Evolutionary conservation across 64 coral and sea anemone species (phyloP), one percentile per base, ranked within the genome.

Genomic region (Pocillopora damicornis): DNA sequence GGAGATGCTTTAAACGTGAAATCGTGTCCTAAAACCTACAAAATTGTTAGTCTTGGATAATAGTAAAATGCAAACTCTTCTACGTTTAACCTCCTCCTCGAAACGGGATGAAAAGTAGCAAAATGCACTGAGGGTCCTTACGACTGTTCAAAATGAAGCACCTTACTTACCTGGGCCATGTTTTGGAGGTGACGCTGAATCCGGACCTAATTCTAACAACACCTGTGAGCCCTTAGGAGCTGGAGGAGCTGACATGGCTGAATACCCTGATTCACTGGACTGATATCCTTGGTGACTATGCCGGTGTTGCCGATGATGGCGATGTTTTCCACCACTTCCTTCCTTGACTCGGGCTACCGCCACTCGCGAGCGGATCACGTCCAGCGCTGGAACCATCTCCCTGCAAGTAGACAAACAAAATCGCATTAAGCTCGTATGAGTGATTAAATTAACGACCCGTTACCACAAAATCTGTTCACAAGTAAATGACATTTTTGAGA

Each of bases 321-420:
- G 90, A 65, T 87, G 90, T 36, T 87, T 77, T 68, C 77, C 86
- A 5, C 87, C 59, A 10, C 36, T 86, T 12, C 89, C 94, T 34
- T 95, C 89, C 63, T 91, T 90, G 30, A 92, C 94, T 80, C 90
- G 74, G 5, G 94, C 89, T 16, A 95, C 87, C 15, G 94, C 90
- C 7, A 95, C 90, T 13, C 94, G 87, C 0, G 94, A 90, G 68
- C 89, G 90, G 68, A 95, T 95, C 10, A 95, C 90, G 25, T 95
- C 94, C 5, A 95, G 76, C 11, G 94, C 94, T 64, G 94, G 94
- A 2, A 92, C 90, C 90, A 92, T 95, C 75, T 82, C 73, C 30
- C 91, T 84, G 17, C 5, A 92, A 63, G 11, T 20, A 16, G 58
- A 35, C 58, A 75, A 83, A 34, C 11, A 26, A n/a, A 23, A 51